Evolutionary conservation across 1,140 invertebrate species (phyloP), one percentile per base, ranked within the genome.

Genomic region (Euura lappo): DNA sequence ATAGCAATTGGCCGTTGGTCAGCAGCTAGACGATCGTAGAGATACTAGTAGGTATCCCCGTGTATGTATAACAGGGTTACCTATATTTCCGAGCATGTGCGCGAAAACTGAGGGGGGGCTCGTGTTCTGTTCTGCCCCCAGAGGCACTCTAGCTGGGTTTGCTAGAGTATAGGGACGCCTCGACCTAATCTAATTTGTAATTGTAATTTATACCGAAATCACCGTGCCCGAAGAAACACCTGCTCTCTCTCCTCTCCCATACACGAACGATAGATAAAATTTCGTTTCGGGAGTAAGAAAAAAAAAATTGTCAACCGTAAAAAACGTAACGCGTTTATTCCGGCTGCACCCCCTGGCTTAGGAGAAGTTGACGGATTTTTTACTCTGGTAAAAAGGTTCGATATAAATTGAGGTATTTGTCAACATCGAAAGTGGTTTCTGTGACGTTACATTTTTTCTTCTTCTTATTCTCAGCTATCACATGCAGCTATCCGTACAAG

Each of bases 191-290:
- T 60, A 60, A 60, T 60, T 60, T 60, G 51, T 60, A 60, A 60
- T 60, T 60, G 51, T 60, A 60, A 60, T 60, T 60, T 60, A 60
- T 60, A 60, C 51, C 51, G 51, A 60, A 60, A 60, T 60, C 51
- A 60, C 51, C 51, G 3, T 60, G 51, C 51, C 51, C 51, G 51
- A 60, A 60, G 51, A 60, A 60, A 60, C 51, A 60, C 51, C 51
- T 60, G 51, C 51, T 60, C 51, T n/a, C 13, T 60, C 10, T n/a
- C 51, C 28, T 28, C 28, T 28, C 28, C 28, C 28, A 28, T 28
- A 28, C 28, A 28, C 28, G 28, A 28, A 28, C 28, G 28, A 28
- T 28, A 28, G 28, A 28, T 28, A 28, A 28, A 28, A 28, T 28
- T 28, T 28, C 28, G 28, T 28, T 28, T 28, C 28, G 28, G 28